These are phyloP conservation scores for Brienomyrus longianalis DNA, from an alignment of 2,113 vertebrate genomes.

Conservation along the genomic window DNA sequence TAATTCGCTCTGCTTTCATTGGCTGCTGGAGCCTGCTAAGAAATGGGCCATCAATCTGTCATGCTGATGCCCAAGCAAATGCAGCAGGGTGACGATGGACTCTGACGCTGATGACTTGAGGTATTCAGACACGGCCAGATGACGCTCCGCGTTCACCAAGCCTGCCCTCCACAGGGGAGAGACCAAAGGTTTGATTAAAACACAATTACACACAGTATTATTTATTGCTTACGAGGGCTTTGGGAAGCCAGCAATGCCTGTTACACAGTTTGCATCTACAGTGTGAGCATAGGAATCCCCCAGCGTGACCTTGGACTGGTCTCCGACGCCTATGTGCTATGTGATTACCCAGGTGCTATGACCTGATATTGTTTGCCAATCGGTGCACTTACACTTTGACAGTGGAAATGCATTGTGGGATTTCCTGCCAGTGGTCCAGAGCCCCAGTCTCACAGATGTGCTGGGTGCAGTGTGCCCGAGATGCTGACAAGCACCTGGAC, in stretches of 20 bases:
- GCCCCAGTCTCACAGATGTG: not conserved
- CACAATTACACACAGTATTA: conserved; percentile 49
- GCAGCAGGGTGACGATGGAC: conserved; percentile 51
- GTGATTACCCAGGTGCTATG: not conserved
- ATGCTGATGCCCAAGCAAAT: not conserved
- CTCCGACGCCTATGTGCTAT: not conserved
- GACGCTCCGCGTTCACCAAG: conserved; percentile 11
- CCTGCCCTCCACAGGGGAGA: conserved; percentile 29
- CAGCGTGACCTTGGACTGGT: not conserved
- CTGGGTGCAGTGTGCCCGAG: not conserved
- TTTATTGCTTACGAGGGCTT: conserved; percentile 52
- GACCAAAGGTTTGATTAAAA: conserved; percentile 53
- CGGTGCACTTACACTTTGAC: not conserved
- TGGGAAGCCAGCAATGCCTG: conserved; percentile 47
- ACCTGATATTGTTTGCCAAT: not conserved
- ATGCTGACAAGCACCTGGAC: not conserved
- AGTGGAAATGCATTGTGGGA: not conserved
- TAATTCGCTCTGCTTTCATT: not conserved
- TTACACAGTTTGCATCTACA: conserved; percentile 27
- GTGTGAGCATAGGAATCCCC: not conserved
- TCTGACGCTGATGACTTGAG: conserved; percentile 52
- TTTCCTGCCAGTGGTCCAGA: not conserved
- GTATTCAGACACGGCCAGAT: conserved; percentile 42
- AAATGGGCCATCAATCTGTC: not conserved
- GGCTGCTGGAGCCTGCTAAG: not conserved